Evolutionary conservation across 1,140 invertebrate genomes (phyloP).

Genomic region (fruit fly (Drosophila melanogaster)): DNA sequence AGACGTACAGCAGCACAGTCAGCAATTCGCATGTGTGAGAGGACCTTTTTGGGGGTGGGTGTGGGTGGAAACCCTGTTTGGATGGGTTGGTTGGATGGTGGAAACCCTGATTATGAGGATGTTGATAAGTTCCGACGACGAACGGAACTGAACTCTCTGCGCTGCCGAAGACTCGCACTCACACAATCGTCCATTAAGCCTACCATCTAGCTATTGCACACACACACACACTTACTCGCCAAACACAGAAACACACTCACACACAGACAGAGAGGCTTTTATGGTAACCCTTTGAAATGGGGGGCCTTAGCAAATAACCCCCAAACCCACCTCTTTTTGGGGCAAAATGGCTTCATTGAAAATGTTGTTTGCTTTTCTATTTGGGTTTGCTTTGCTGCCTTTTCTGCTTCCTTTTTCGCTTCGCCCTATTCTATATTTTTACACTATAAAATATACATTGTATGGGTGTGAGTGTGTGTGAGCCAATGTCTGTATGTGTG

Average conservation of each 20-base stretch:
- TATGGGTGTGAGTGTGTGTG: conserved; percentile 34
- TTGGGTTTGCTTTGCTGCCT: conserved; percentile 75
- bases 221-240: conserved; percentile 9
- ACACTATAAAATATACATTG: conserved; percentile 82
- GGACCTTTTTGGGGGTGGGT: conserved; percentile 21
- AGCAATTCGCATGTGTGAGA: conserved; percentile 62
- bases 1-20: conserved; percentile 54
- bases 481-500: conserved; percentile 52
- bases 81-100: neutral
- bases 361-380: conserved; percentile 83
- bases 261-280: conserved; percentile 21
- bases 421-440: conserved; percentile 78
- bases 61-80: conserved; percentile 59
- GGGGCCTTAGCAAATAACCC: conserved; percentile 35
- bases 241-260: conserved; percentile 16
- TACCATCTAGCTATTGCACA: conserved; percentile 27
- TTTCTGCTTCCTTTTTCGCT: conserved; percentile 52
- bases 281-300: conserved; percentile 37
- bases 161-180: conserved; percentile 51
- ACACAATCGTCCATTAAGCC: conserved; percentile 50
- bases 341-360: conserved; percentile 81
- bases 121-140: conserved; percentile 78
- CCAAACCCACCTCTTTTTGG: conserved; percentile 38
- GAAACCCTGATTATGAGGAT: conserved; percentile 76
- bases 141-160: conserved; percentile 26